Base-by-base conservation (phyloP, 2,888 invertebrate genomes). In the Agrotis segetum region DNA sequence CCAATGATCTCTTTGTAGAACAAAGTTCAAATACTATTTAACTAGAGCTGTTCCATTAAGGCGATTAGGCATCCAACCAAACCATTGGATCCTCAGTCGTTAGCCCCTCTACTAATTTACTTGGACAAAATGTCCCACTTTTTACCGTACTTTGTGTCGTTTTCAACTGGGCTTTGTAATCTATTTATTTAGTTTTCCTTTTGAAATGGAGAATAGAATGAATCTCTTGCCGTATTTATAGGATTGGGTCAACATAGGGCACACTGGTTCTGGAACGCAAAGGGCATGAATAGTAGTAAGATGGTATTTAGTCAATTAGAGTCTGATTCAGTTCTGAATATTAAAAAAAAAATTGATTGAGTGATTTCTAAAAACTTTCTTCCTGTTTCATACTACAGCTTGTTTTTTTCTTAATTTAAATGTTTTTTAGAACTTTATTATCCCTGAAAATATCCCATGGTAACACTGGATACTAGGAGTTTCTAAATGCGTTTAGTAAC, bases 51-150 rank as follows among this genome's bases (percentile, higher is more conserved):
- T 68, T 66, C 77, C 77, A 82, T 82, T 82, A 82, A 53, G 70
- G 63, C 52, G 65, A 82, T 82, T 79, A 79, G 69, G 71, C 71
- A 67, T 53, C 69, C 66, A 59, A 77, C 62, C 70, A 72, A 72
- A 67, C 65, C 78, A 66, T 68, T 58, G 70, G 70, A 64, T 67
- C 68, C 64, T 16, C 34, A 65, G 50, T 67, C 74, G 65, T 77
- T 77, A 77, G 74, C 21, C 66, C 40, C 61, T 71, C 53, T 16
- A 70, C 70, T 82, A 72, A 82, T 74, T 82, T 71, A 74, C 71
- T 82, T 68, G 53, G 19, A 74, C 76, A 70, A 79, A 75, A 56
- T 44, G 70, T 59, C 21, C 64, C 24, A n/a, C 44, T 62, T 80
- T 80, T 76, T 65, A 56, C 40, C 59, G 73, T 60, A 71, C 40